A percentile compares a stretch with the other conserved stretches of the same genome.
phyloP scores from a whole-genome alignment of 2,888 invertebrate genomes.

The Chorisops tibialis region DNA sequence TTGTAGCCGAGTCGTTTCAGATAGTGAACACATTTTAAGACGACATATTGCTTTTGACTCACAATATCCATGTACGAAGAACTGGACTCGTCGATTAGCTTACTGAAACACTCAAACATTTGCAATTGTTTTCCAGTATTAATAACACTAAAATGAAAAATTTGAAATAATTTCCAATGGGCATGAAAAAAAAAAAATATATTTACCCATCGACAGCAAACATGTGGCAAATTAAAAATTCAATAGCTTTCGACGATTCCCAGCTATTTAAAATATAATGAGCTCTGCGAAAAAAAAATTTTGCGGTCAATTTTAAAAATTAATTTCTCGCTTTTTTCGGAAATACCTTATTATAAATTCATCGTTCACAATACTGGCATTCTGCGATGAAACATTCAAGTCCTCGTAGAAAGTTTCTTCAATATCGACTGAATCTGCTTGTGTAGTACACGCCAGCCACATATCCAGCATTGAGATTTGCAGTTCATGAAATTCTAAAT shows the following conservation, averaged over 20 bases:
- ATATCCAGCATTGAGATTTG: constrained; percentile 48
- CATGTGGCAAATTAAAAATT: constrained; percentile 46
- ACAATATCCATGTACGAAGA: constrained; percentile 43
- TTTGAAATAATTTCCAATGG: background rate
- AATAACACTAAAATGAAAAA: constrained; percentile 8
- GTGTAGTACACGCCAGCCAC: constrained; percentile 44
- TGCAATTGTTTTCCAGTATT: constrained; percentile 48
- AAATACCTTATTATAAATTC: constrained; percentile 45
- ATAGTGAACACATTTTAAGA: constrained; percentile 49
- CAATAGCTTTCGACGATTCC: constrained; percentile 45
- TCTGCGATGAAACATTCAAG: constrained; percentile 35
- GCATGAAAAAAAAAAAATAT: background rate
- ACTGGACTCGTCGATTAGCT: constrained; percentile 44
- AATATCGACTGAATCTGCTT: constrained; percentile 40
- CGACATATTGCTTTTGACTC: constrained; percentile 46
- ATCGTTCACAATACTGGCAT: constrained; percentile 37
- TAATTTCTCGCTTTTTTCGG: background rate
- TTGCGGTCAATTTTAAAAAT: constrained; percentile 1
- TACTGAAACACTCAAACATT: constrained; percentile 50
- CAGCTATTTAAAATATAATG: constrained; percentile 50
- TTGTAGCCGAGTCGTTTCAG: constrained; percentile 50
- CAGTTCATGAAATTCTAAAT: constrained; percentile 43
- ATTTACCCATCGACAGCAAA: constrained; percentile 47
- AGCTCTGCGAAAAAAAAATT: constrained; percentile 39
- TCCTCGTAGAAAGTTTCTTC: constrained; percentile 51